Evolutionary conservation across 2,113 vertebrate genomes (phyloP).

Genomic region (Macaca nemestrina): DNA sequence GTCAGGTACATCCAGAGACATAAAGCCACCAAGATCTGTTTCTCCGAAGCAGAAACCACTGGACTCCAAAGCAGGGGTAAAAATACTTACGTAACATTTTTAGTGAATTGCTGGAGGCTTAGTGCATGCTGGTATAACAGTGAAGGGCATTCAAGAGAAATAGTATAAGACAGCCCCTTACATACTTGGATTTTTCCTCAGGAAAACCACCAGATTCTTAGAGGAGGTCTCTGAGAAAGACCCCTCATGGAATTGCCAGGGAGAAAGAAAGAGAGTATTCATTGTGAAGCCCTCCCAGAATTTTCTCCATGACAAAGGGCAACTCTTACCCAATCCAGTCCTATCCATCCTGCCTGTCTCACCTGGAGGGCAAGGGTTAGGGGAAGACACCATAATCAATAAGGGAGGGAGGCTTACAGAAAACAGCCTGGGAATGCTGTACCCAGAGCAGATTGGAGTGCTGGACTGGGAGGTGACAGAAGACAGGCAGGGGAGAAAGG

Average conservation of each 20-base stretch:
- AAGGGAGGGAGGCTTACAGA: not conserved
- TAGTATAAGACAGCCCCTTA: not conserved
- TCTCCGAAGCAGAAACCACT: not conserved
- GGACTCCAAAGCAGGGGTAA: not conserved
- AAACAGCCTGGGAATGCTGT: not conserved
- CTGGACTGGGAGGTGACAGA: not conserved
- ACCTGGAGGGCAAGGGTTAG: rapidly evolving
- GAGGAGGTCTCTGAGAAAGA: not conserved
- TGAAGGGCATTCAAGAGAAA: not conserved
- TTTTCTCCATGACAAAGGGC: not conserved
- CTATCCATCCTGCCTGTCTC: not conserved
- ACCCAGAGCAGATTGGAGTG: no score
- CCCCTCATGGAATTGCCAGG: not conserved
- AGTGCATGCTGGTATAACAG: not conserved
- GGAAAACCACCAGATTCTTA: not conserved
- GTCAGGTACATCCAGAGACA: not conserved
- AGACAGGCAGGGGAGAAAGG: no score
- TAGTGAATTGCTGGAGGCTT: not conserved
- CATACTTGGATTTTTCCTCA: not conserved
- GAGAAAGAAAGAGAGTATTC: not conserved
- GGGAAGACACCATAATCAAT: no score
- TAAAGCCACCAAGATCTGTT: not conserved
- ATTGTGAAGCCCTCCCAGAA: not conserved
- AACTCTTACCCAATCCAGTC: not conserved
- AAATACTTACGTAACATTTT: not conserved